Evolutionary conservation across 2,888 invertebrate species (phyloP), one percentile per base, ranked within the genome.

Genomic region (Carpatolechia fugitivella): DNA sequence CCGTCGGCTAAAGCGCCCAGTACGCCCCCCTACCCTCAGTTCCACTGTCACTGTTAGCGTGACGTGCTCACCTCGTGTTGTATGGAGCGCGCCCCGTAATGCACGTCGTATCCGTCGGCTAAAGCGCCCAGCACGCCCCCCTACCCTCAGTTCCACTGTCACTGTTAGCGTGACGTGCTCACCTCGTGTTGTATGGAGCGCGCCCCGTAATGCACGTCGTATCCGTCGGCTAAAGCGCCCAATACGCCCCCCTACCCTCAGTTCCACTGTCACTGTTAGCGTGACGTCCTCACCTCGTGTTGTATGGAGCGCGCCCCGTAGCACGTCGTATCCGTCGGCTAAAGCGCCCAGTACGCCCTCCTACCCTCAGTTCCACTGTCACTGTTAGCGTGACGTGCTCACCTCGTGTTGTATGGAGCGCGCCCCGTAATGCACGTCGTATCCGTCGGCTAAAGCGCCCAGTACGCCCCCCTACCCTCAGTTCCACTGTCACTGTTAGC

Each of bases 171-270:
- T 24, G 24, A 24, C n/a, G 24, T 24, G 24, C 6, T 86, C 53
- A 97, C 97, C 91, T 97, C 97, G 81, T 97, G 95, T 83, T 97
- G 96, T 66, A 98, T 96, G 24, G 96, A 96, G 56, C 97, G 92
- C 33, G 97, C 97, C 48, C 97, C 97, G 82, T 97, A 98, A 85
- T 96, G 95, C 38, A 95, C 93, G 85, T 97, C 96, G 83, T 97
- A 98, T 3, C 24, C 24, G 24, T 24, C 24, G 6, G 24, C 24
- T 6, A 24, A 6, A 3, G 24, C 24, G 24, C 24, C 24, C 24
- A 24, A 6, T 3, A 24, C 24, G 3, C 24, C 24, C 24, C 24
- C 24, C 24, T 24, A 3, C 24, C 24, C 3, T 6, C 24, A 6
- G n/a, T n/a, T n/a, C n/a, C 24, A 24, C 3, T 24, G 24, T 24